Percentiles rank a stretch among this genome's conserved stretches.
These are phyloP conservation scores for Archaeoteleia sp. DNA, from an alignment of 2,888 invertebrate genomes.

Conservation along the genomic window DNA sequence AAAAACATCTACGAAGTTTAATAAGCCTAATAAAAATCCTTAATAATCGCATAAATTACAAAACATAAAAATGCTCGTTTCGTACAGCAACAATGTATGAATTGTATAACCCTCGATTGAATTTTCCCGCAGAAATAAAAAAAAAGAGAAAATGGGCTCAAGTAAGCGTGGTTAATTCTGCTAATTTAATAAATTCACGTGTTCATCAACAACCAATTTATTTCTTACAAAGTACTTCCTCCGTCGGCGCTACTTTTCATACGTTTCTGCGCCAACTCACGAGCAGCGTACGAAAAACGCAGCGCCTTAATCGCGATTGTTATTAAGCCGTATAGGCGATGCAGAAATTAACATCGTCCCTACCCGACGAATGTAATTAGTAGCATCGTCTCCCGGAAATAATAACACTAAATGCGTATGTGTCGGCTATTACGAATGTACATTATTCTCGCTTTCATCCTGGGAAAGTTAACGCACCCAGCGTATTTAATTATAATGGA, in stretches of 20 bases:
- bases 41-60: no score
- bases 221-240: slow-evolving; percentile 26
- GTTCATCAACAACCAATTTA: slow-evolving; percentile 44
- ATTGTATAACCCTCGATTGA: slow-evolving; percentile 46
- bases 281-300: slow-evolving; percentile 1
- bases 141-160: slow-evolving; percentile 46
- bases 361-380: slow-evolving; percentile 54
- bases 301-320: slow-evolving; percentile 29
- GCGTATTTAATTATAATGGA: slow-evolving; percentile 72
- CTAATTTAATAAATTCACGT: slow-evolving; percentile 47
- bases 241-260: slow-evolving; percentile 9
- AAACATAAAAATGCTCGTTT: slow-evolving; percentile 25
- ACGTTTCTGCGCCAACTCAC: not conserved
- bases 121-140: slow-evolving; percentile 46
- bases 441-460: slow-evolving; percentile 72
- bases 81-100: slow-evolving; percentile 32
- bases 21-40: no score
- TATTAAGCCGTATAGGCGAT: slow-evolving; percentile 15
- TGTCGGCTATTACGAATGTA: slow-evolving; percentile 52
- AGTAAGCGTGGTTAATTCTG: slow-evolving; percentile 14
- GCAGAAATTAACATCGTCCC: slow-evolving; percentile 50
- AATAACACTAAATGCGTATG: slow-evolving; percentile 62
- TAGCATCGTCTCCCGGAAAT: slow-evolving; percentile 56
- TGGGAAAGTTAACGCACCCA: slow-evolving; percentile 73
- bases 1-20: no score